phyloP scores from a whole-genome alignment of 2,888 invertebrate species.

The Zygogramma bicolorata region DNA sequence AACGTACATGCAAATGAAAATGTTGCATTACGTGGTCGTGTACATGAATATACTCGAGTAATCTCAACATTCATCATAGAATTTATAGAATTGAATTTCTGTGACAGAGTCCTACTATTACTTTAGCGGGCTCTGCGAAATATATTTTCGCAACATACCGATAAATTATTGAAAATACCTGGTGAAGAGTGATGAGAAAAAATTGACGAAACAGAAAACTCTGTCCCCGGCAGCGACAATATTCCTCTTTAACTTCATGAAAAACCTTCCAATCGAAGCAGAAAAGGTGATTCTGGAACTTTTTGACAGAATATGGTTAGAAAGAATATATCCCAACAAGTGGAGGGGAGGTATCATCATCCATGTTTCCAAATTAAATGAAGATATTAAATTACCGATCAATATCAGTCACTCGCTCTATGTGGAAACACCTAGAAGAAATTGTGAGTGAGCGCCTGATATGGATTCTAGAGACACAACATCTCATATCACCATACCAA shows the following conservation, averaged over 20 bases:
- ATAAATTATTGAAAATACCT: no score
- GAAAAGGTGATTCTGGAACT: constrained; percentile 2
- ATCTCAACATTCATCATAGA: no score
- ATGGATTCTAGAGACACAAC: no score
- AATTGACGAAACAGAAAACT: neutral
- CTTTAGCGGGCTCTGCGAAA: neutral
- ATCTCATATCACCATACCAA: constrained; percentile 5
- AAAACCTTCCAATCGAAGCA: neutral
- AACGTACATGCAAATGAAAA: neutral
- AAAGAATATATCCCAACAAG: constrained; percentile 11
- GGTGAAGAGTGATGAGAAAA: no score
- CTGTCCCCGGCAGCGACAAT: constrained; percentile 17
- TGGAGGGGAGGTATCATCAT: constrained; percentile 25
- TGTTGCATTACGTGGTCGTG: neutral
- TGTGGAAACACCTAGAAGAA: constrained; percentile 28
- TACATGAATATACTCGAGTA: neutral
- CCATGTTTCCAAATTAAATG: constrained; percentile 19
- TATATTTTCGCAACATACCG: neutral
- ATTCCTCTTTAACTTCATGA: constrained; percentile 17
- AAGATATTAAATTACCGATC: constrained; percentile 18
- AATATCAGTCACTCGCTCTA: constrained; percentile 24
- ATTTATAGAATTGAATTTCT: neutral
- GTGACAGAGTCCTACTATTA: neutral
- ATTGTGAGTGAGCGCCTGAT: constrained; percentile 32
- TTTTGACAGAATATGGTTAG: constrained; percentile 24